Evolutionary conservation across 2,888 invertebrate genomes (phyloP).

Genomic region (Drosophila subsilvestris): DNA sequence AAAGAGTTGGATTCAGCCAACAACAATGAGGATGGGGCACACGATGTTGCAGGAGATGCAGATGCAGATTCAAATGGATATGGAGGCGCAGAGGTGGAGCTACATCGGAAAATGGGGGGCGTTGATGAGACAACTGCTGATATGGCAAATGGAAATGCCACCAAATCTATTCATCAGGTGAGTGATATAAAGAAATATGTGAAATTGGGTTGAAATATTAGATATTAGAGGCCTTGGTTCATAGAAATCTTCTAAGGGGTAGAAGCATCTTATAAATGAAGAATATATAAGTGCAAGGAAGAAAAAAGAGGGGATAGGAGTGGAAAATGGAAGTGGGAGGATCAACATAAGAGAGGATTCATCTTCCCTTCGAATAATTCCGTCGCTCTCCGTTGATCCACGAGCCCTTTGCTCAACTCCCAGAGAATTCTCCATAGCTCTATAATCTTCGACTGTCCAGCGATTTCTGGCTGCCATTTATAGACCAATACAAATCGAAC

Average conservation of each 20-base stretch:
- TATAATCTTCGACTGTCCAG: neutral
- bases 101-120: slow-evolving; percentile 37
- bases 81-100: slow-evolving; percentile 20
- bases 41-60: slow-evolving; percentile 34
- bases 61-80: slow-evolving; percentile 51
- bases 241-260: neutral
- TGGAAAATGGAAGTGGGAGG: too few species aligned
- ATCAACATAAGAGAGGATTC: too few species aligned
- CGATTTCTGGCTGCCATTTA: slow-evolving; percentile 43
- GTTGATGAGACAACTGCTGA: slow-evolving; percentile 64
- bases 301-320: neutral
- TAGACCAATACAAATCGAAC: slow-evolving; percentile 52
- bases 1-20: slow-evolving; percentile 58
- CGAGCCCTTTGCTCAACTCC: slow-evolving; percentile 16
- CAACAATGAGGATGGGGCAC: slow-evolving; percentile 50
- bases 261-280: neutral
- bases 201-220: neutral
- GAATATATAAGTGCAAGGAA: neutral
- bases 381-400: too few species aligned
- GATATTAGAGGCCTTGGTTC: neutral
- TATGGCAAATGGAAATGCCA: slow-evolving; percentile 70
- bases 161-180: slow-evolving; percentile 66
- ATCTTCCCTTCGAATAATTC: too few species aligned
- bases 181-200: slow-evolving; percentile 42
- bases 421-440: slow-evolving; percentile 3